Evolutionary conservation across 2,797 vertebrate genomes (phyloP).

Genomic region (Lepilemur septentrionalis): DNA sequence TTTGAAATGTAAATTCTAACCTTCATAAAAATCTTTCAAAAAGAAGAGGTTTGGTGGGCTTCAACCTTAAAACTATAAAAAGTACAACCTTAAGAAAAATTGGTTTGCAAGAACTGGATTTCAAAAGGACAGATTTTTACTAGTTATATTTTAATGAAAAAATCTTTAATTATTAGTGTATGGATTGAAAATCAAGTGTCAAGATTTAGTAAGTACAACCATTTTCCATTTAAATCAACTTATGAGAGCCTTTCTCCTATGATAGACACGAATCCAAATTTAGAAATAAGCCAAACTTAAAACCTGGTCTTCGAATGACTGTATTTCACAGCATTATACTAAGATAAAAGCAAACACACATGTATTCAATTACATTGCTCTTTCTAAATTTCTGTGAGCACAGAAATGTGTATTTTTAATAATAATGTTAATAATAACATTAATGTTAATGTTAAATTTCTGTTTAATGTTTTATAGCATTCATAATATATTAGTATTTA

Average conservation of each 20-base stretch:
- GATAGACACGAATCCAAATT: not conserved
- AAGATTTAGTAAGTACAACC: not conserved
- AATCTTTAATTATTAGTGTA: not conserved
- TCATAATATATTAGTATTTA: not conserved
- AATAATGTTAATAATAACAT: too few species aligned
- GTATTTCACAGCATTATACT: not conserved
- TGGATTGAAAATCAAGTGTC: not conserved
- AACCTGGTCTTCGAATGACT: not conserved
- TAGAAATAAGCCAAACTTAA: not conserved
- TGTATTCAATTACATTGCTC: not conserved
- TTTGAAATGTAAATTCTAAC: not conserved
- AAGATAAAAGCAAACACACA: not conserved
- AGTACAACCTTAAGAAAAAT: not conserved
- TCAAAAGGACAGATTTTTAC: not conserved
- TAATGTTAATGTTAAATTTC: too few species aligned
- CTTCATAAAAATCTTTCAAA: not conserved
- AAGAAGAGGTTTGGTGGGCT: not conserved
- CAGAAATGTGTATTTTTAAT: not conserved
- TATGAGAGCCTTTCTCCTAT: not conserved
- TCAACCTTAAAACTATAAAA: not conserved
- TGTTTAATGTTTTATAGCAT: not conserved
- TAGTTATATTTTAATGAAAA: not conserved
- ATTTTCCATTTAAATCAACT: not conserved
- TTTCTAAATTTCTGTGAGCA: not conserved
- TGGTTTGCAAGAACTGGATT: not conserved